Evolutionary conservation across 2,888 invertebrate genomes (phyloP), one percentile per base, ranked within the genome.

Genomic region (Holacanthella duospinosa): DNA sequence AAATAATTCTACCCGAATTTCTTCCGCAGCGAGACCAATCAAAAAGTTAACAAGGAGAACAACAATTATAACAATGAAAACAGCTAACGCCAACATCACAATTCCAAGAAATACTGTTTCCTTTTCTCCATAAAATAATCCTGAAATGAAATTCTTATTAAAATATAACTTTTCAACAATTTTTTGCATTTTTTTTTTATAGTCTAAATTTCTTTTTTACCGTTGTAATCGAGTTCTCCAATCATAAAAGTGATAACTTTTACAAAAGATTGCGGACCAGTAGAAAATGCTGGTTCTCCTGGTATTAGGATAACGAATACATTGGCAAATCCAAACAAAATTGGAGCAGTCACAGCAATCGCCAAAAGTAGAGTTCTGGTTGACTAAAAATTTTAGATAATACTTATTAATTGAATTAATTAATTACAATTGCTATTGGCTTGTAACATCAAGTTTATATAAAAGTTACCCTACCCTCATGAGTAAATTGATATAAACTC

Each of bases 241-340:
- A 59, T 59, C 59, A 59, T 59, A 6, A 59, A 36, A n/a, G 59
- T 59, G 9, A 59, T 29, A 21, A 59, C 26, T 21, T 59, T 59
- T 2, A 59, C 59, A 44, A 59, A n/a, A 4, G 59, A 36, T 26
- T 59, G 59, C 19, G 59, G 12, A 6, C n/a, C 25, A 59, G 59
- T 43, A 2, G 59, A 59, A 43, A 59, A 59, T n/a, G 59, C 43
- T 6, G 59, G 59, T 28, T 36, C 36, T 44, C 44, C 24, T 9
- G 29, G 59, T 24, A 59, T 43, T 2, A 59, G 59, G 4, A 59
- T 6, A 19, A 59, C 25, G 44, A 59, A 59, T 9, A 59, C 59
- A 3, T 43, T 36, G 6, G 59, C 59, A 48, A 59, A 59, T 25
- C 59, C 59, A 59, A 59, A 59, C 3, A 59, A 26, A 44, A 59